Evolutionary conservation across 1,140 invertebrate species (phyloP).

Genomic region (Aricia agestis): DNA sequence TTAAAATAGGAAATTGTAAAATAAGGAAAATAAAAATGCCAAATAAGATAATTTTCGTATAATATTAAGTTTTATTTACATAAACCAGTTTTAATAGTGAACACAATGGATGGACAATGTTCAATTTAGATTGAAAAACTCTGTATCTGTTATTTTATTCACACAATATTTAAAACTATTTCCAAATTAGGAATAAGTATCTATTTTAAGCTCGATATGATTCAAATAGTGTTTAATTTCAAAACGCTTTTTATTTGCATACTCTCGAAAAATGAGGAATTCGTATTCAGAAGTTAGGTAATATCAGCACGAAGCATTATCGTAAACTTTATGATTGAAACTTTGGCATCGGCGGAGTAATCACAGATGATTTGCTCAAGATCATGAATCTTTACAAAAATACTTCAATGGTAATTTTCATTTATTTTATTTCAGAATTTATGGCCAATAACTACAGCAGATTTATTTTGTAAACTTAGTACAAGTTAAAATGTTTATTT

Average conservation of each 20-base stretch:
- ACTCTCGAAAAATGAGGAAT: conserved; percentile 33
- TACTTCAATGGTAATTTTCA: not conserved
- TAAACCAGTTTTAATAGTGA: no score
- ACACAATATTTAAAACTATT: no score
- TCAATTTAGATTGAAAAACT: no score
- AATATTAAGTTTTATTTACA: no score
- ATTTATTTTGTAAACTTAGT: not conserved
- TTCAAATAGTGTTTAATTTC: no score
- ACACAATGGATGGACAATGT: not conserved
- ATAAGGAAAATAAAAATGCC: no score
- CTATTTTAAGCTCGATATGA: no score
- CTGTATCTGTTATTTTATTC: no score
- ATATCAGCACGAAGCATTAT: conserved; percentile 57
- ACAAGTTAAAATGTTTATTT: not conserved
- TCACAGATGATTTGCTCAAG: not conserved
- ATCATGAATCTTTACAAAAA: conserved; percentile 1
- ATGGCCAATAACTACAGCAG: not conserved
- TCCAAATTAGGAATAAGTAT: no score
- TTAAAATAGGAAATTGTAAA: no score
- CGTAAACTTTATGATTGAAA: conserved; percentile 64
- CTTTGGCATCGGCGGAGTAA: conserved; percentile 38
- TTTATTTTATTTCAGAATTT: not conserved
- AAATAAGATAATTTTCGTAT: no score
- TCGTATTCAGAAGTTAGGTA: conserved; percentile 65
- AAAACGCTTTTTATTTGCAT: no score